A percentile compares a stretch with the other conserved stretches of the same genome.
phyloP scores from a whole-genome alignment of 2,888 invertebrate species.

The Hydraecia micacea region DNA sequence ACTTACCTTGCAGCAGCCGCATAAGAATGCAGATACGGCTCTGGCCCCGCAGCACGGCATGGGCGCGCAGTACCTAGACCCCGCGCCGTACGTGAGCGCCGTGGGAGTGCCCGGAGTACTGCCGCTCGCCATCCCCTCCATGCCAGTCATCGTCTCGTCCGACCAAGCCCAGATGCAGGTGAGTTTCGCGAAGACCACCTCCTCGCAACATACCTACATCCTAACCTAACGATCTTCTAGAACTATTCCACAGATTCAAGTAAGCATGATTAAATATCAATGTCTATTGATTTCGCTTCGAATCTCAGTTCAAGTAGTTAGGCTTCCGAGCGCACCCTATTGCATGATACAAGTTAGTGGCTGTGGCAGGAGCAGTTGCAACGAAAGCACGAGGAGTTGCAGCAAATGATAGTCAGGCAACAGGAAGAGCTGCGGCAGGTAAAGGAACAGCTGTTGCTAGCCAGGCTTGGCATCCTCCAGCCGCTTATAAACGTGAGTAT shows the following conservation, averaged over 20 bases:
- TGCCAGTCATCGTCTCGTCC: constrained; percentile 79
- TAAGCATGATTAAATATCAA: constrained; percentile 45
- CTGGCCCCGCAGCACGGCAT: constrained; percentile 83
- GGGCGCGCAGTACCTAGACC: constrained; percentile 83
- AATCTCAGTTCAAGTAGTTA: constrained; percentile 54
- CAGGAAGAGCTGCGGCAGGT: constrained; percentile 96
- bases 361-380: constrained; percentile 93
- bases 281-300: constrained; percentile 47
- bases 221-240: constrained; percentile 20
- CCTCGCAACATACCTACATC: not conserved
- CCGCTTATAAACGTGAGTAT: constrained; percentile 83
- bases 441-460: constrained; percentile 96
- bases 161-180: constrained; percentile 84
- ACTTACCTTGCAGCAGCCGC: constrained; percentile 19
- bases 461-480: constrained; percentile 93
- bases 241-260: constrained; percentile 14
- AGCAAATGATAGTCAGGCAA: constrained; percentile 95
- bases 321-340: constrained; percentile 41
- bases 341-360: constrained; percentile 80
- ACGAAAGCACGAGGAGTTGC: constrained; percentile 95
- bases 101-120: constrained; percentile 74
- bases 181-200: constrained; percentile 46
- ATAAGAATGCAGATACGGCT: constrained; percentile 66
- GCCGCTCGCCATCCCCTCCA: constrained; percentile 72
- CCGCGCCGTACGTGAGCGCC: constrained; percentile 77